Percentiles rank a stretch among this genome's conserved stretches.
These are phyloP conservation scores for Eretmodus cyanostictus DNA, from an alignment of 2,113 vertebrate species.

Conservation along the genomic window DNA sequence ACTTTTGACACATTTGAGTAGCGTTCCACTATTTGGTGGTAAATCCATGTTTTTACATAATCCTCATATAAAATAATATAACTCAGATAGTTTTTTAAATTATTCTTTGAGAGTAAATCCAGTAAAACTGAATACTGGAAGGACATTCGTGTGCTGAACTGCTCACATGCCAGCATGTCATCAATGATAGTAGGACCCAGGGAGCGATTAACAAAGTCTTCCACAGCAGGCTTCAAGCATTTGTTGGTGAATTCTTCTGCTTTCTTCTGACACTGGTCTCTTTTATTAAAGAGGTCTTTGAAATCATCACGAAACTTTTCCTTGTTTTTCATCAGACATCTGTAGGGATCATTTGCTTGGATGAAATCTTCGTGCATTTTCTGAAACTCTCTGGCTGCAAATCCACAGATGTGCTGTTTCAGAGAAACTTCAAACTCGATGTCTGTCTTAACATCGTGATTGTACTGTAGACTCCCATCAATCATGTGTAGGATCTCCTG, in stretches of 20 bases:
- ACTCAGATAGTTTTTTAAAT: fast-evolving
- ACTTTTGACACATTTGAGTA: fast-evolving
- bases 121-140: neutral
- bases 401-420: neutral
- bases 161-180: neutral
- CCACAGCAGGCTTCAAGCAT: fast-evolving
- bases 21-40: fast-evolving
- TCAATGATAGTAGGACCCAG: neutral
- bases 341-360: fast-evolving
- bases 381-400: fast-evolving
- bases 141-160: neutral
- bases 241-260: neutral
- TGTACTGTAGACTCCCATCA: fast-evolving
- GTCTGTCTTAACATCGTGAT: neutral
- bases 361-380: neutral
- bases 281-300: fast-evolving
- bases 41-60: fast-evolving
- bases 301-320: fast-evolving
- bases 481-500: neutral
- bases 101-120: fast-evolving
- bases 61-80: fast-evolving
- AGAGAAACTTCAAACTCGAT: neutral
- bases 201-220: fast-evolving
- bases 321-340: fast-evolving
- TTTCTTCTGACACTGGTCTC: neutral